Evolutionary conservation across 2,888 invertebrate genomes (phyloP), one percentile per base, ranked within the genome.

Genomic region (Rugalucina vietnamica): DNA sequence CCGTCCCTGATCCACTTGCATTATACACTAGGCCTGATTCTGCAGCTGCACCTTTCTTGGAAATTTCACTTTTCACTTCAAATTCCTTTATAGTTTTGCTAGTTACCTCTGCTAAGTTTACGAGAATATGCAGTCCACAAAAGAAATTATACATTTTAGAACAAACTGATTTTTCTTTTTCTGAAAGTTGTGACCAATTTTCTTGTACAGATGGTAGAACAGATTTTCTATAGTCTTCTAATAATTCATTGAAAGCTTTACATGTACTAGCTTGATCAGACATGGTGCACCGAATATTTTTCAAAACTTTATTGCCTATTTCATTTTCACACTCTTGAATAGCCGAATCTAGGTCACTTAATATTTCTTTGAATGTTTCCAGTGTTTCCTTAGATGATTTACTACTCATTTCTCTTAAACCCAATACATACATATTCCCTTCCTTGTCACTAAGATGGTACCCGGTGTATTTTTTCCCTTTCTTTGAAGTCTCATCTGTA

Each of bases 401-500:
- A 29, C 75, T 76, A 8, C 73, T n/a, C 21, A 81, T 36, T 54
- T 81, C 73, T 34, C 81, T n/a, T 18, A 81, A 54, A 27, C 81
- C 79, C 39, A 85, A 39, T 1, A 85, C 84, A 43, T 49, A 85
- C 36, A 76, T 54, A 27, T 43, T 34, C 1, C 76, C 79, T 21
- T 79, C 79, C 8, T 24, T 73, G 57, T 81, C 76, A 29, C 76
- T 76, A 24, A 76, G 43, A 85, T 85, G 84, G 54, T 65, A 79
- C 14, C 84, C 84, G 60, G 75, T 75, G 37, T n/a, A 76, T 36
- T 79, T 79, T 43, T 43, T 79, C 8, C 84, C 81, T 65, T 65
- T 81, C 34, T 78, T 85, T 29, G 81, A 82, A 21, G 85, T 82
- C 32, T 85, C 82, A 57, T 85, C 82, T 12, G 69, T 79, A n/a